Base-by-base conservation (phyloP, 2,113 vertebrate genomes). In the Barbus barbus region DNA sequence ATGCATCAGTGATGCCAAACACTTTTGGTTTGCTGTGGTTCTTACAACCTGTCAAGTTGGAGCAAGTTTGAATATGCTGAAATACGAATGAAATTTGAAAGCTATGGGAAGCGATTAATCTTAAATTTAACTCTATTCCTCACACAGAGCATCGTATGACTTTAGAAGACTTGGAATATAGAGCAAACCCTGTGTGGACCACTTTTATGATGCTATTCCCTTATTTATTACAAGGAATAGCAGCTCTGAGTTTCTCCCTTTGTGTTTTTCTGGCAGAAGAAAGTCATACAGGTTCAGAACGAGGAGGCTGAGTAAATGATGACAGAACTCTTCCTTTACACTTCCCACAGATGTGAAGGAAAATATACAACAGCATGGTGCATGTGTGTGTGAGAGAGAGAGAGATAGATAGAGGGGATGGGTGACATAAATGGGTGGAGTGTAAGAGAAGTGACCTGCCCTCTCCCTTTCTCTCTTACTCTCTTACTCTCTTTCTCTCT, bases 381-480 rank as follows among this genome's bases (percentile, higher is more conserved):
- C n/a, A n/a, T 33, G 33, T 33, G 33, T 33, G 33, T 33, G 33
- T 33, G 33, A 33, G 33, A 36, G 20, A 78, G 77, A 24, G 20
- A n/a, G 33, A 58, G 82, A 84, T 58, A 48, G 79, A 82, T 69
- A 81, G 24, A 20, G 58, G n/a, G 81, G 28, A 80, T 20, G 73
- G 9, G 69, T 83, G 86, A 79, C 74, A 83, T 28, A 82, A 84
- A 60, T 63, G 67, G 78, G 82, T 82, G 82, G 81, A 72, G 71
- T 81, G 67, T 76, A 33, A 60, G 20, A 72, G 73, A 84, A 28
- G 53, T 78, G 76, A 75, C 81, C 63, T 65, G 48, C 51, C 46
- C 78, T 82, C 69, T 16, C 31, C 18, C 48, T 61, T 72, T 51
- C 77, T 31, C 78, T 69, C 20, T 56, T 67, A 8, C 20, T 38